Percentiles rank a stretch among this genome's conserved stretches.
Evolutionary conservation across 2,888 invertebrate species (phyloP).

Genomic region (Drosophila nr. fundita): DNA sequence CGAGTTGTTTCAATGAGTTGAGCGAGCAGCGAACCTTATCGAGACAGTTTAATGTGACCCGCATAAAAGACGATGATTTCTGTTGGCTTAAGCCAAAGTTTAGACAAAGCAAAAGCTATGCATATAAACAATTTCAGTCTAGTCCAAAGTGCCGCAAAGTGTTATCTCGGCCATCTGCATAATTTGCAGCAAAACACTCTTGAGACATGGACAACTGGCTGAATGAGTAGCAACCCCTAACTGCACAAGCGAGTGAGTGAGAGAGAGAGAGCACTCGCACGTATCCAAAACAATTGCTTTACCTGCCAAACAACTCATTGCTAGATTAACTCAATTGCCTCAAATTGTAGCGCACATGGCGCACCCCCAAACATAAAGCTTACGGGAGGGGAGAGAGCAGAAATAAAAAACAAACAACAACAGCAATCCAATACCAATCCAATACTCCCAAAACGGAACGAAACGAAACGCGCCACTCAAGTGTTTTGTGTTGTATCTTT

Average conservation of each 20-base stretch:
- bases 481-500: constrained; percentile 73
- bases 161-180: constrained; percentile 52
- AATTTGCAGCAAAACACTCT: constrained; percentile 60
- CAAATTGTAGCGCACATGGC: constrained; percentile 71
- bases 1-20: background rate
- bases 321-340: constrained; percentile 77
- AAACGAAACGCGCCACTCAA: constrained; percentile 60
- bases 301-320: constrained; percentile 77
- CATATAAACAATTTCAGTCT: constrained; percentile 18
- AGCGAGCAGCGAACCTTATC: background rate
- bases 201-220: constrained; percentile 44
- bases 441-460: constrained; percentile 40
- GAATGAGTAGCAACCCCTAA: constrained; percentile 53
- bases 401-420: background rate
- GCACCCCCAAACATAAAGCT: constrained; percentile 31
- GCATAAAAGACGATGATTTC: constrained; percentile 5
- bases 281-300: constrained; percentile 68
- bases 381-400: constrained; percentile 5
- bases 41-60: background rate
- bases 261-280: constrained; percentile 41
- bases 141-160: constrained; percentile 18
- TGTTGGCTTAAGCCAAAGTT: constrained; percentile 2
- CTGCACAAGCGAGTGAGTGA: background rate
- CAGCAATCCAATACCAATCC: constrained; percentile 17
- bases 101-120: background rate